These are phyloP conservation scores for Gymnocheta viridis DNA, from an alignment of 2,888 invertebrate species.

Conservation along the genomic window DNA sequence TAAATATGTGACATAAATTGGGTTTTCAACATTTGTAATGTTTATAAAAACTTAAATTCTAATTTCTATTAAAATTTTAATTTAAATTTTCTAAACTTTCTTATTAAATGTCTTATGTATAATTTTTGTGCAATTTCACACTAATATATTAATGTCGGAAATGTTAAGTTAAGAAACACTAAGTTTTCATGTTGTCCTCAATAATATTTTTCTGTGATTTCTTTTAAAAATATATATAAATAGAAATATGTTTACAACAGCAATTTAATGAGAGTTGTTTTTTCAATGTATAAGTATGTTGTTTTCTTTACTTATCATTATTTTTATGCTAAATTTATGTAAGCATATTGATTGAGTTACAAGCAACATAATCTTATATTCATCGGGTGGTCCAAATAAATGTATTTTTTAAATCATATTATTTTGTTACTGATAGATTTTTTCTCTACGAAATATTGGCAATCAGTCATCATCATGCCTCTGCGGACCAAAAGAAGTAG, in stretches of 20 bases:
- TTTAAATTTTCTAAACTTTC: background rate
- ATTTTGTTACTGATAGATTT: too few relatives aligned
- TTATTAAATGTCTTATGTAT: background rate
- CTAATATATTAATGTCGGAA: background rate
- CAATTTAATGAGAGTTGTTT: conserved; percentile 11
- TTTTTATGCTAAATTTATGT: background rate
- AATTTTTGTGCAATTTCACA: background rate
- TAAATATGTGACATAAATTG: too few relatives aligned
- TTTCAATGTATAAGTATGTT: background rate
- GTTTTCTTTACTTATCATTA: conserved; percentile 8
- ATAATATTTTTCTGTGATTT: conserved; percentile 27
- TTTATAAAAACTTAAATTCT: too few relatives aligned
- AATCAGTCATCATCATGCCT: too few relatives aligned
- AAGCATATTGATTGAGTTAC: conserved; percentile 38
- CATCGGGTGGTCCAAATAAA: background rate
- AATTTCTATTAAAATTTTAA: background rate
- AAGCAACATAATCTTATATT: background rate
- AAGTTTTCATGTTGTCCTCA: background rate
- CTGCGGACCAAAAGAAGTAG: too few relatives aligned
- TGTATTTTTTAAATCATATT: too few relatives aligned
- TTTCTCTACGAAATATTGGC: too few relatives aligned
- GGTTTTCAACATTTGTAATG: too few relatives aligned
- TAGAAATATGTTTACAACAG: background rate
- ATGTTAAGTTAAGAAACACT: conserved; percentile 20
- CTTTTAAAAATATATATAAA: conserved; percentile 11